Evolutionary conservation across 1,140 invertebrate genomes (phyloP).

Genomic region (Drosophila rufa): DNA sequence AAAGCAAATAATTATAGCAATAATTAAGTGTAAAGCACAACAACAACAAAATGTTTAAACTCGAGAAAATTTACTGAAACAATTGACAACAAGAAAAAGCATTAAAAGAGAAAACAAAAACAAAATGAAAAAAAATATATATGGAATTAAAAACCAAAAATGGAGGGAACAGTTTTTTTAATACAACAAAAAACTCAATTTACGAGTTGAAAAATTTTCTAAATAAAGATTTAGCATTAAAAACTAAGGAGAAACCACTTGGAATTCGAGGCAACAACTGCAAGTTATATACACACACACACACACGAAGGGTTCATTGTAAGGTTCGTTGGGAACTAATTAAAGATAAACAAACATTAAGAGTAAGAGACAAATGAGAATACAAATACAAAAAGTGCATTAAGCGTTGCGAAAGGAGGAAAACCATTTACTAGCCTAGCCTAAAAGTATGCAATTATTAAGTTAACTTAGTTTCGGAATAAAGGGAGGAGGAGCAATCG

Average conservation of each 20-base stretch:
- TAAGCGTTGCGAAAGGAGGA: constrained; percentile 57
- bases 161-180: constrained; percentile 80
- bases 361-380: constrained; percentile 29
- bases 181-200: constrained; percentile 60
- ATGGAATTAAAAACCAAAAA: constrained; percentile 80
- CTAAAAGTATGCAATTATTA: constrained; percentile 80
- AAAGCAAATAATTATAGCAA: constrained; percentile 71
- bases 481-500: constrained; percentile 5
- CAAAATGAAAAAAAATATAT: constrained; percentile 31
- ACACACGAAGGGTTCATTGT: constrained; percentile 32
- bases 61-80: constrained; percentile 61
- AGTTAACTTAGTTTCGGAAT: constrained; percentile 68
- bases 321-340: constrained; percentile 58
- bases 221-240: constrained; percentile 60
- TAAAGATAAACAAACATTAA: constrained; percentile 28
- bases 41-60: constrained; percentile 32
- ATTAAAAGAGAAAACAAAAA: constrained; percentile 8
- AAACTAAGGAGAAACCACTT: constrained; percentile 41
- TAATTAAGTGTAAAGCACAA: constrained; percentile 66
- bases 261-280: constrained; percentile 25
- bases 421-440: constrained; percentile 79
- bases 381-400: constrained; percentile 74
- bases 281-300: constrained; percentile 38
- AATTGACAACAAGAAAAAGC: constrained; percentile 68
- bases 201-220: constrained; percentile 76